Percentiles rank a stretch among this genome's conserved stretches.
Conservation (phyloP, 92 coral and sea anemone genomes). For the Nematostella vectensis region DNA sequence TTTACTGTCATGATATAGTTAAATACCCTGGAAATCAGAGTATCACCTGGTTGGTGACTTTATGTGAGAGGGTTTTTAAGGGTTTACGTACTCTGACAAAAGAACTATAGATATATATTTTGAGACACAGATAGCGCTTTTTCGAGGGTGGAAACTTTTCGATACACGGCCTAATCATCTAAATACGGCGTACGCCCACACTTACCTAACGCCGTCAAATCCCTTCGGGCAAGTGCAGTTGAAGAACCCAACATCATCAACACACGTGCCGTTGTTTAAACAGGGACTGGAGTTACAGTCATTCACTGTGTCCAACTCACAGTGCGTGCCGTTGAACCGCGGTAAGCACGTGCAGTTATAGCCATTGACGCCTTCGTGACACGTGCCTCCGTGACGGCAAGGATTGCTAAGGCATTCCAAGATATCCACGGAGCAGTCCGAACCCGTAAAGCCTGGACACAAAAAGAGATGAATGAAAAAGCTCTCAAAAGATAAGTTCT, state of each 20-base stretch:
- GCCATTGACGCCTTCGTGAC: conserved; percentile 35
- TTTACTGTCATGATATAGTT: too few species aligned
- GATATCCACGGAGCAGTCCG: conserved; percentile 49
- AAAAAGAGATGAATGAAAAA: not conserved
- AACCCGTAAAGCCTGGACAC: conserved; percentile 52
- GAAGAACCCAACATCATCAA: conserved; percentile 44
- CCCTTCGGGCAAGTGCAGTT: conserved; percentile 57
- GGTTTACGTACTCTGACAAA: too few species aligned
- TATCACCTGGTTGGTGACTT: too few species aligned
- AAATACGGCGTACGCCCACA: too few species aligned
- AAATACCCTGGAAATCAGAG: too few species aligned
- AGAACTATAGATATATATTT: too few species aligned
- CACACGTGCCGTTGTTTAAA: conserved; percentile 49
- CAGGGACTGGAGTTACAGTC: conserved; percentile 56
- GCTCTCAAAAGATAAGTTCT: conserved; percentile 19
- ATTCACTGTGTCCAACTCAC: conserved; percentile 42
- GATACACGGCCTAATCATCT: too few species aligned
- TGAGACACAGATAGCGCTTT: too few species aligned
- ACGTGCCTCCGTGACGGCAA: conserved; percentile 51
- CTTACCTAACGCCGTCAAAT: conserved; percentile 38
- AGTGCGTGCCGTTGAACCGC: conserved; percentile 53
- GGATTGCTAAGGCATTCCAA: conserved; percentile 45
- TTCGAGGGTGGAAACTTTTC: too few species aligned
- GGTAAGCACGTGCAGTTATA: conserved; percentile 54
- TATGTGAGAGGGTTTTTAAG: too few species aligned